Conservation (phyloP, 2,113 vertebrate species). For the Collichthys lucidus region DNA sequence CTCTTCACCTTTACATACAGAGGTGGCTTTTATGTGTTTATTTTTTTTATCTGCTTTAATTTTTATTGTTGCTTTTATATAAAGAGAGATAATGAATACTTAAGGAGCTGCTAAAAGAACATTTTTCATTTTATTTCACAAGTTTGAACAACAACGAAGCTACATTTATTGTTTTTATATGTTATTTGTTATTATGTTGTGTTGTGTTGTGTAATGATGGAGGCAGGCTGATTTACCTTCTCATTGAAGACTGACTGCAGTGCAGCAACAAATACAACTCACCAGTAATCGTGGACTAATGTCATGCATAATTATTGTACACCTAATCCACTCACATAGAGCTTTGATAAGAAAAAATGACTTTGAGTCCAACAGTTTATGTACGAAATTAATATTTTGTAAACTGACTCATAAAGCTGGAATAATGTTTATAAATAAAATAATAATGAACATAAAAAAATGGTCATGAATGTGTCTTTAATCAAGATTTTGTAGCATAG, state of each 20-base stretch:
- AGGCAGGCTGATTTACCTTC: constrained; percentile 25
- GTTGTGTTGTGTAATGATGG: not conserved
- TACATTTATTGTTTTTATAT: not conserved
- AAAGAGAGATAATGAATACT: too few relatives aligned
- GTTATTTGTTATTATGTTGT: too few relatives aligned
- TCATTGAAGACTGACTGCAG: constrained; percentile 31
- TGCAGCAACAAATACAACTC: constrained; percentile 49
- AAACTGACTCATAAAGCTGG: constrained; percentile 49
- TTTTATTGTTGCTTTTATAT: not conserved
- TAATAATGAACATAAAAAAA: not conserved
- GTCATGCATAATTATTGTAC: constrained; percentile 58
- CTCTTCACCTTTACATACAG: constrained; percentile 3
- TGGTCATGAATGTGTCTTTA: not conserved
- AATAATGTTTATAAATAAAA: not conserved
- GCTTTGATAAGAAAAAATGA: constrained; percentile 69
- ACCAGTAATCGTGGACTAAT: constrained; percentile 54
- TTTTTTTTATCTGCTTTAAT: not conserved
- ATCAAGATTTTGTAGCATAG: not conserved
- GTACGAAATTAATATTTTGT: constrained; percentile 65
- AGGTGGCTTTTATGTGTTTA: not conserved
- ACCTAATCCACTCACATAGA: constrained; percentile 66
- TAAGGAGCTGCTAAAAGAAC: not conserved
- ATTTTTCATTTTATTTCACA: not conserved
- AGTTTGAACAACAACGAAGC: not conserved
- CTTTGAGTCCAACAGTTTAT: constrained; percentile 54